These are phyloP conservation scores for Meta bourneti DNA, from an alignment of 2,888 invertebrate species.

Conservation along the genomic window DNA sequence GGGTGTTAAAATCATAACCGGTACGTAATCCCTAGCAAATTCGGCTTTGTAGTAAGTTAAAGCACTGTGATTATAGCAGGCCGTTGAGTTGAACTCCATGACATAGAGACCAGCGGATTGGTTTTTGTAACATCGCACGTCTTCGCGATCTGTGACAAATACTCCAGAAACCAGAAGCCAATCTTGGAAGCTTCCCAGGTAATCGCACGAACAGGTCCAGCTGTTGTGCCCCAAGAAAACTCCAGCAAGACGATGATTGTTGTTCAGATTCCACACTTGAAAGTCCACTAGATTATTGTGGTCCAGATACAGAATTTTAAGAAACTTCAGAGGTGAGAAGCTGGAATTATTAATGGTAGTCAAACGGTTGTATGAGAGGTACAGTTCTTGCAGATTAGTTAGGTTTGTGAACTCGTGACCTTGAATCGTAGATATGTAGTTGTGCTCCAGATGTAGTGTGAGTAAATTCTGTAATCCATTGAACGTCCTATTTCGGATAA, in stretches of 20 bases:
- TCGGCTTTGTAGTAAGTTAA: conserved; percentile 84
- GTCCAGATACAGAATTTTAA: conserved; percentile 86
- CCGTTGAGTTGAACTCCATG: conserved; percentile 78
- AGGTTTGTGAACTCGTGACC: conserved; percentile 91
- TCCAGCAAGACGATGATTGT: conserved; percentile 84
- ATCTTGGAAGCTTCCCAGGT: conserved; percentile 88
- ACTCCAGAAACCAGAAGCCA: conserved; percentile 87
- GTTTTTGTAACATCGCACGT: conserved; percentile 77
- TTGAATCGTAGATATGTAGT: conserved; percentile 86
- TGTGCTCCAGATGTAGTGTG: conserved; percentile 88
- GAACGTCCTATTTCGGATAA: conserved; percentile 90
- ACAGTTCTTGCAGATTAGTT: conserved; percentile 87
- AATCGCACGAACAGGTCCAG: conserved; percentile 92
- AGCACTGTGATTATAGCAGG: conserved; percentile 78
- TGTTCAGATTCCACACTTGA: conserved; percentile 85
- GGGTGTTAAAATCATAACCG: conserved; percentile 87
- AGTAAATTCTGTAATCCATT: conserved; percentile 89
- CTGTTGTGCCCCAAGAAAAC: conserved; percentile 88
- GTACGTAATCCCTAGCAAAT: conserved; percentile 89
- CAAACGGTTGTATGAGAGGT: conserved; percentile 88
- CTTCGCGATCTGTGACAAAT: conserved; percentile 81
- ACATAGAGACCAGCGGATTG: conserved; percentile 76
- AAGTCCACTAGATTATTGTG: conserved; percentile 87
- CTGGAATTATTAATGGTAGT: conserved; percentile 87
- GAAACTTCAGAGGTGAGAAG: conserved; percentile 85